Percentiles rank a stretch among this genome's conserved stretches.
Conservation (phyloP, 2,888 invertebrate species). For the Lasioglossum villosulum region DNA sequence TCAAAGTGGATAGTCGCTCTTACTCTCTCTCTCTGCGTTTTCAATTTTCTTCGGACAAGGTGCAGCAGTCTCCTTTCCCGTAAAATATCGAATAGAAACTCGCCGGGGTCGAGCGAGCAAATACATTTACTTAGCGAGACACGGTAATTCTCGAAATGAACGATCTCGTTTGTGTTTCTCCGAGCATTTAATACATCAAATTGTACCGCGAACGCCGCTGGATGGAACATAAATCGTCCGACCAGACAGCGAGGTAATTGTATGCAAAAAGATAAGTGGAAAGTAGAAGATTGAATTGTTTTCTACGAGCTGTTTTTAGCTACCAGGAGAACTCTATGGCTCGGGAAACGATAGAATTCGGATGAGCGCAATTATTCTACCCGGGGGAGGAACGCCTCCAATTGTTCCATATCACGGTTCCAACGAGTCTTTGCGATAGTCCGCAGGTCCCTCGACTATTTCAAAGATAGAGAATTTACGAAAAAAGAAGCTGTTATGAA, state of each 20-base stretch:
- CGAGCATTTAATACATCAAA: slow-evolving; percentile 18
- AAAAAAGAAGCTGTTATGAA: not conserved
- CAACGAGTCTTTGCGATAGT: not conserved
- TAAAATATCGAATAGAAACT: slow-evolving; percentile 28
- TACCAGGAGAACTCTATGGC: not conserved
- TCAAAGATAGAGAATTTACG: not conserved
- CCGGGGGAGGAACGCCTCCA: not conserved
- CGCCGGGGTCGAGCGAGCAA: slow-evolving; percentile 11
- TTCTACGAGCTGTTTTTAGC: not conserved
- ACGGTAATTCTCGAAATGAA: slow-evolving; percentile 20
- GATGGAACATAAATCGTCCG: not conserved
- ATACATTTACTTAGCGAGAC: slow-evolving; percentile 23
- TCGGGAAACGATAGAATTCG: not conserved
- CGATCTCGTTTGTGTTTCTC: slow-evolving; percentile 13
- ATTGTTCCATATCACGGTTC: not conserved
- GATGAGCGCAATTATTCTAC: not conserved
- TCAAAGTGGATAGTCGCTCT: slow-evolving; percentile 20
- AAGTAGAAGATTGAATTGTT: slow-evolving; percentile 15
- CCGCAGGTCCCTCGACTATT: not conserved
- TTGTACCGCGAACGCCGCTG: not conserved
- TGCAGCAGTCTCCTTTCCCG: slow-evolving; percentile 36
- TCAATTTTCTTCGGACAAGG: slow-evolving; percentile 47
- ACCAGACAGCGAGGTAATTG: not conserved
- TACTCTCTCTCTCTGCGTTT: slow-evolving; percentile 38
- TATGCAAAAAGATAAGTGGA: slow-evolving; percentile 3